These are phyloP conservation scores for Empidonax traillii DNA, from an alignment of 2,113 vertebrate genomes.

Conservation along the genomic window DNA sequence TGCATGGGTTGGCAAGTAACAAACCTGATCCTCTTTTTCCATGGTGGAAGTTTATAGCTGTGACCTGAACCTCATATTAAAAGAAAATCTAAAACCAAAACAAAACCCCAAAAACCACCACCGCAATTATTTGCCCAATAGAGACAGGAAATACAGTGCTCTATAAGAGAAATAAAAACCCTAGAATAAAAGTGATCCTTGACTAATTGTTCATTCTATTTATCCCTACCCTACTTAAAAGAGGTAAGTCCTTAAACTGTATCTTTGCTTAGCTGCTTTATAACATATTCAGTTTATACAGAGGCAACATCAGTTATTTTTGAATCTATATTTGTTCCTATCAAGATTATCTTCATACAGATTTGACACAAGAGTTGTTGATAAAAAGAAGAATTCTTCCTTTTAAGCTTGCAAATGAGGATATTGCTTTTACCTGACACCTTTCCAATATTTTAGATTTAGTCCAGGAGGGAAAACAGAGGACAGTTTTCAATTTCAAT, in stretches of 20 bases:
- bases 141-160: neutral
- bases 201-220: neutral
- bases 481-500: neutral
- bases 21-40: neutral
- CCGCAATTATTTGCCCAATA: neutral
- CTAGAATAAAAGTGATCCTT: neutral
- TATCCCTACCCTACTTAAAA: neutral
- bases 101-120: rapidly evolving
- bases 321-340: neutral
- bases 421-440: neutral
- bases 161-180: neutral
- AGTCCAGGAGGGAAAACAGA: neutral
- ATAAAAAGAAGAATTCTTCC: neutral
- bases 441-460: neutral
- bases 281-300: neutral
- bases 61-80: neutral
- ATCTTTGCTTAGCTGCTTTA: neutral
- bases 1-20: neutral
- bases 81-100: neutral
- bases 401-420: neutral
- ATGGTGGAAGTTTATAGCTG: neutral
- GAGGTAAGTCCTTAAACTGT: neutral
- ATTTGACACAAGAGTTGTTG: neutral
- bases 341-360: neutral
- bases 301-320: neutral